A percentile compares a stretch with the other conserved stretches of the same genome.
Conservation (phyloP, 2,113 vertebrate species). For the Nettapus auritus region DNA sequence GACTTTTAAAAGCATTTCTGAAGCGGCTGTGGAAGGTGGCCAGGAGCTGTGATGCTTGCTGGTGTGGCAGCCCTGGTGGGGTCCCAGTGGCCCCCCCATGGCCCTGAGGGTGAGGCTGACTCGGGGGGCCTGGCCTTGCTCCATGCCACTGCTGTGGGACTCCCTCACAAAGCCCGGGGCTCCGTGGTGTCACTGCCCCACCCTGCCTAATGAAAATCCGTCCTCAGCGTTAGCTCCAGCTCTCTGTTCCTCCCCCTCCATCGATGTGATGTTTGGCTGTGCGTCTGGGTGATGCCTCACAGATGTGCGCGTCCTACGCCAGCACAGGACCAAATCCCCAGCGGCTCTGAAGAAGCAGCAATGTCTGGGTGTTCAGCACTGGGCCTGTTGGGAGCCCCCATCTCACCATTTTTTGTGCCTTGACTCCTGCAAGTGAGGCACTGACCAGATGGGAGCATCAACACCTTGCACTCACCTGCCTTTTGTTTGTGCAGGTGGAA, state of each 20-base stretch:
- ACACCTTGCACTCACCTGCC: neutral
- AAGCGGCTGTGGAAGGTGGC: neutral
- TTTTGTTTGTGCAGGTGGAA: neutral
- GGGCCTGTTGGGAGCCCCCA: neutral
- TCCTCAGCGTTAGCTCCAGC: neutral
- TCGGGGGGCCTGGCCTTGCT: neutral
- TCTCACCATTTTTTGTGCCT: neutral
- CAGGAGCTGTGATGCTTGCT: neutral
- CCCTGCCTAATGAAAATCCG: neutral
- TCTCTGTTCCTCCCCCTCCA: neutral
- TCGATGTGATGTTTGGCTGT: accelerated
- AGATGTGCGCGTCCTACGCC: neutral
- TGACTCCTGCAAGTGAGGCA: accelerated
- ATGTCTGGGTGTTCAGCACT: neutral
- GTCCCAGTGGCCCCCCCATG: neutral
- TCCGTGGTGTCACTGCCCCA: accelerated
- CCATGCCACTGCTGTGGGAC: neutral
- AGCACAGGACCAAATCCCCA: neutral
- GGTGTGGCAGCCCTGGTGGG: neutral
- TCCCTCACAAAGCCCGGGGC: neutral
- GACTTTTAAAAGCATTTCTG: neutral
- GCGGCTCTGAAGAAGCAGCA: neutral
- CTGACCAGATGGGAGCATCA: neutral
- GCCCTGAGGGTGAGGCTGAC: neutral
- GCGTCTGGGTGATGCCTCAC: neutral